Percentiles rank a stretch among this genome's conserved stretches.
Conservation (phyloP, 2,113 vertebrate species). For the Illadopsis cleaveri region DNA sequence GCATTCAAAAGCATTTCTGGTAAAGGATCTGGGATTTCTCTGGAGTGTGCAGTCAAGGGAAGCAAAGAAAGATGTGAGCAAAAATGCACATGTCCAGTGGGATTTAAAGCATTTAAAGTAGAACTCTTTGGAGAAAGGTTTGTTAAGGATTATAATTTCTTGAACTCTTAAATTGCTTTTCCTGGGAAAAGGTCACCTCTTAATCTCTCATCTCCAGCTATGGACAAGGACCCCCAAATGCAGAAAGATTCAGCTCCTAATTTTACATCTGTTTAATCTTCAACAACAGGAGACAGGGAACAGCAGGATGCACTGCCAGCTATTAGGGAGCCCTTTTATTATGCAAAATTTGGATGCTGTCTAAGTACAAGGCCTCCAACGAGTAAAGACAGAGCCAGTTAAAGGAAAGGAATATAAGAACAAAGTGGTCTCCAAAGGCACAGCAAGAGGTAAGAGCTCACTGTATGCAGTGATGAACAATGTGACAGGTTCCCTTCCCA, state of each 20-base stretch:
- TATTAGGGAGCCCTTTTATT: constrained; percentile 46
- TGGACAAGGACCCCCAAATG: background rate
- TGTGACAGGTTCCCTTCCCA: constrained; percentile 6
- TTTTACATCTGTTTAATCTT: constrained; percentile 55
- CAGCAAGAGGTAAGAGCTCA: constrained; percentile 32
- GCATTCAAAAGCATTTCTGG: background rate
- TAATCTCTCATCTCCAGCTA: background rate
- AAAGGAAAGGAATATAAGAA: constrained; percentile 31
- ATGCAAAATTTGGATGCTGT: constrained; percentile 47
- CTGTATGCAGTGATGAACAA: background rate
- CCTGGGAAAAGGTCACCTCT: background rate
- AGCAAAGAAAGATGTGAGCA: background rate
- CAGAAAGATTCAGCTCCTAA: constrained; percentile 19
- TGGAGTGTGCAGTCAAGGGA: background rate
- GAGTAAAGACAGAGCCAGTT: constrained; percentile 16
- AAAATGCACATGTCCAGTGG: background rate
- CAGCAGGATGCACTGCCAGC: constrained; percentile 30
- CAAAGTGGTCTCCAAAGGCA: constrained; percentile 42
- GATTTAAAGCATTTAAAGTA: background rate
- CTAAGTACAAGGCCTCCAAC: constrained; percentile 13
- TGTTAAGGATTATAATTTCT: background rate
- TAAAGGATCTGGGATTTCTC: background rate
- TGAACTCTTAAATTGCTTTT: background rate
- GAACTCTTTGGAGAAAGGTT: background rate
- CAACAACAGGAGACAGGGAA: constrained; percentile 17